A percentile compares a stretch with the other conserved stretches of the same genome.
These are phyloP conservation scores for Tauraco erythrolophus DNA, from an alignment of 2,113 vertebrate genomes.

Conservation along the genomic window DNA sequence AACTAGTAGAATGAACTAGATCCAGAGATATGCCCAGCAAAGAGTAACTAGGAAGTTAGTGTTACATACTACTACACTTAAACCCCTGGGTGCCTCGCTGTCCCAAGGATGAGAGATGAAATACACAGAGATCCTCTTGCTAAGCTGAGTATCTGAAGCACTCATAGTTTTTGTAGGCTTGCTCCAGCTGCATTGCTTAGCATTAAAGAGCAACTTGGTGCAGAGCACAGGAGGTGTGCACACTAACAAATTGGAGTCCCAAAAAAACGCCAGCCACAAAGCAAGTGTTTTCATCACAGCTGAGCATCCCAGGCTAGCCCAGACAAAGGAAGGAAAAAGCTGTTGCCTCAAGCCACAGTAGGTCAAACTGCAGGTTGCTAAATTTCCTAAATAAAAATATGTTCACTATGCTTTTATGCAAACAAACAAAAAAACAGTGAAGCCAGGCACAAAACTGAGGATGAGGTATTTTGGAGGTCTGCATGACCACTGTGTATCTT, in stretches of 20 bases:
- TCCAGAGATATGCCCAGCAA: neutral
- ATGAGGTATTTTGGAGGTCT: neutral
- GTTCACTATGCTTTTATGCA: neutral
- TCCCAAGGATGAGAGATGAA: neutral
- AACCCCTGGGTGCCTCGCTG: neutral
- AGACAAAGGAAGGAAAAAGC: neutral
- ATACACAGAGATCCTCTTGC: neutral
- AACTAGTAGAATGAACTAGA: neutral
- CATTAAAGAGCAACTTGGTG: neutral
- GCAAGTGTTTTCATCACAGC: neutral
- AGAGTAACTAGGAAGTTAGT: neutral
- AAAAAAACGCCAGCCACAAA: neutral
- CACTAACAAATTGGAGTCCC: neutral
- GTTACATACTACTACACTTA: neutral
- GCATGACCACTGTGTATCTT: neutral
- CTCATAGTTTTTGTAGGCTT: neutral
- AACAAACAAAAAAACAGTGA: neutral
- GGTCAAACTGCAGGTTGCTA: neutral
- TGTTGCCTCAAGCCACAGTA: neutral
- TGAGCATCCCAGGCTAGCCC: neutral
- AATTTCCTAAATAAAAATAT: neutral
- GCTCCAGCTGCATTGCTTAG: neutral
- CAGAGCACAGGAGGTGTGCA: neutral
- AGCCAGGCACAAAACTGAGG: neutral
- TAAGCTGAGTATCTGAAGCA: neutral